Evolutionary conservation across 2,888 invertebrate genomes (phyloP).

Genomic region (Aethes cnicana): DNA sequence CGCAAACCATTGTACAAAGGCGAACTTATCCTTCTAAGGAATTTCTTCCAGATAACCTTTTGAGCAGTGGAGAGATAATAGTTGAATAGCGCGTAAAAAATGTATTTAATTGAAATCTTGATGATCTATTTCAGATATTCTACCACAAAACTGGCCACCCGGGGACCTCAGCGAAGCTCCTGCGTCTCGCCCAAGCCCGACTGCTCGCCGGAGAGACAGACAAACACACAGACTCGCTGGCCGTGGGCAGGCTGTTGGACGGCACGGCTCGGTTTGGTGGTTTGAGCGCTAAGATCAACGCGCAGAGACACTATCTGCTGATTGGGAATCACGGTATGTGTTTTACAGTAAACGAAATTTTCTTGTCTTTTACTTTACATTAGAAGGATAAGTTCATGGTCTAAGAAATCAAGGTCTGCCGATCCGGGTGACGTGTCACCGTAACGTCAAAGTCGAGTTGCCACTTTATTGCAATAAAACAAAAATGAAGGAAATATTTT

Average conservation of each 20-base stretch:
- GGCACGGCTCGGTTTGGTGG: slow-evolving; percentile 42
- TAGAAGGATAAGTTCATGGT: no score
- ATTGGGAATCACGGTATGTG: slow-evolving; percentile 47
- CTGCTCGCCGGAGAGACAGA: slow-evolving; percentile 44
- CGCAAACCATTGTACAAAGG: no score
- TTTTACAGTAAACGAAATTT: not conserved
- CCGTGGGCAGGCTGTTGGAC: slow-evolving; percentile 56
- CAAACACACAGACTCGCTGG: slow-evolving; percentile 44
- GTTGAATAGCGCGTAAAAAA: no score
- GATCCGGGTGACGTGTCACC: no score
- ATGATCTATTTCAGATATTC: slow-evolving; percentile 48
- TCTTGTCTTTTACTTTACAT: no score
- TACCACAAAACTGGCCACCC: slow-evolving; percentile 39
- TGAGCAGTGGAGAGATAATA: no score
- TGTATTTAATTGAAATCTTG: not conserved
- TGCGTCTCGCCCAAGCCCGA: slow-evolving; percentile 44
- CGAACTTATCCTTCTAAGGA: no score
- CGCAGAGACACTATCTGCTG: slow-evolving; percentile 58
- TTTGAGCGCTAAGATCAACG: slow-evolving; percentile 44
- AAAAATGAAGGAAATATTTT: no score
- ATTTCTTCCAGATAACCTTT: no score
- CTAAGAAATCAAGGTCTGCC: no score
- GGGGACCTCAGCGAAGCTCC: slow-evolving; percentile 42
- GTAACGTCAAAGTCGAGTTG: no score
- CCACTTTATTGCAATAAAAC: no score